phyloP scores from a whole-genome alignment of 1,140 invertebrate species.

The Drosophila navojoa region DNA sequence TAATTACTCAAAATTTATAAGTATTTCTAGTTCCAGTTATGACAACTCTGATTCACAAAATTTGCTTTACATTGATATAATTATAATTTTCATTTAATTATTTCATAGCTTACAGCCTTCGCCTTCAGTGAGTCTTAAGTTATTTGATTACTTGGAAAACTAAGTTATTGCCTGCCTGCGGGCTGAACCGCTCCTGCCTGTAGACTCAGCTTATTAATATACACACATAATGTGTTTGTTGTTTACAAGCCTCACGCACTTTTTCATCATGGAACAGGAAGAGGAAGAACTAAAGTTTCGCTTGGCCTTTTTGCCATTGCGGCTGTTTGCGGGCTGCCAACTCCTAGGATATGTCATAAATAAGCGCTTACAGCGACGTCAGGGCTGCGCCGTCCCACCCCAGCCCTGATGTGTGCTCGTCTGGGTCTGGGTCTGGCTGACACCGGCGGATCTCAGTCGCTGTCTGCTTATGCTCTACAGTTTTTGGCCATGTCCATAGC shows the following conservation, averaged over 20 bases:
- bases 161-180: neutral
- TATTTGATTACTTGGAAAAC: too few relatives aligned
- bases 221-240: conserved; percentile 55
- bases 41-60: too few relatives aligned
- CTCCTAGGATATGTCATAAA: conserved; percentile 57
- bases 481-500: conserved; percentile 23
- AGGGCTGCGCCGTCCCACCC: conserved; percentile 3
- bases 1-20: too few relatives aligned
- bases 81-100: too few relatives aligned
- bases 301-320: too few relatives aligned
- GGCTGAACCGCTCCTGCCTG: neutral
- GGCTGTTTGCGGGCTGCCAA: neutral
- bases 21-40: too few relatives aligned
- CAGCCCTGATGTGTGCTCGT: neutral
- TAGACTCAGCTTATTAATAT: conserved; percentile 42
- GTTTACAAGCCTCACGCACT: conserved; percentile 54
- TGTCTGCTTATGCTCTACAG: conserved; percentile 35
- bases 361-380: conserved; percentile 47
- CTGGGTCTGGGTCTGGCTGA: neutral
- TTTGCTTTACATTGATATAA: too few relatives aligned
- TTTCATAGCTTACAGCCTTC: too few relatives aligned
- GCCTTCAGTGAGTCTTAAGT: too few relatives aligned
- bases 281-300: too few relatives aligned
- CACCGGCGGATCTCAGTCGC: conserved; percentile 3
- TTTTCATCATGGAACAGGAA: conserved; percentile 42